Evolutionary conservation across 2,113 vertebrate genomes (phyloP).

Genomic region (Equus quagga): DNA sequence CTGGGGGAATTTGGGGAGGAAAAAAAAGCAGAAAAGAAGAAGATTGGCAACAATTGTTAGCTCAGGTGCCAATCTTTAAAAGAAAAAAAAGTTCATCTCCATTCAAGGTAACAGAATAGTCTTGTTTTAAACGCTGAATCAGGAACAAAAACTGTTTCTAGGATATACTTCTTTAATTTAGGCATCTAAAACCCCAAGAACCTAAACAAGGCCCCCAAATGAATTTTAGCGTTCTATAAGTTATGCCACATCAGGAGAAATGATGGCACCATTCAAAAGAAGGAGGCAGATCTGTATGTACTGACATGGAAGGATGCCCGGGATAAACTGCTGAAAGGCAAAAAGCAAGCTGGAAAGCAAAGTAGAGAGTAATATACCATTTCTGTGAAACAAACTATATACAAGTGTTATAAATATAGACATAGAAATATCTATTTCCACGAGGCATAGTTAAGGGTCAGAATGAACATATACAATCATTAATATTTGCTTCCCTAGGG

Average conservation of each 20-base stretch:
- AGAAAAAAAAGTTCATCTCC: neutral
- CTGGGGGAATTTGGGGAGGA: no score
- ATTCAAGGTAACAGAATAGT: neutral
- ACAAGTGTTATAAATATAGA: neutral
- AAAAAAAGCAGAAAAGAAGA: no score
- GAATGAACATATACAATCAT: neutral
- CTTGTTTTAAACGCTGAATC: neutral
- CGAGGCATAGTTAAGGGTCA: neutral
- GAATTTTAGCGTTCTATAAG: neutral
- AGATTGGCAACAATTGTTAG: no score
- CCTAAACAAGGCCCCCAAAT: neutral
- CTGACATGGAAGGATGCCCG: neutral
- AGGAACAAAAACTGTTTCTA: conserved; percentile 32
- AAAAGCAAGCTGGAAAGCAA: neutral
- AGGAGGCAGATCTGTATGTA: neutral
- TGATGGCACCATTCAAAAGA: neutral
- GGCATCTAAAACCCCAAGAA: conserved; percentile 1
- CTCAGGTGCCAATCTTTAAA: no score
- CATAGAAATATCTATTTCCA: neutral
- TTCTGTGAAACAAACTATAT: conserved; percentile 13
- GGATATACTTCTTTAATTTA: neutral
- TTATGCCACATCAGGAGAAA: neutral
- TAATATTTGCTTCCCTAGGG: neutral
- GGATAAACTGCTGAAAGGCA: neutral
- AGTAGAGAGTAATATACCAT: neutral